Base-by-base conservation (phyloP, 2,113 vertebrate species). In the Gambusia affinis region DNA sequence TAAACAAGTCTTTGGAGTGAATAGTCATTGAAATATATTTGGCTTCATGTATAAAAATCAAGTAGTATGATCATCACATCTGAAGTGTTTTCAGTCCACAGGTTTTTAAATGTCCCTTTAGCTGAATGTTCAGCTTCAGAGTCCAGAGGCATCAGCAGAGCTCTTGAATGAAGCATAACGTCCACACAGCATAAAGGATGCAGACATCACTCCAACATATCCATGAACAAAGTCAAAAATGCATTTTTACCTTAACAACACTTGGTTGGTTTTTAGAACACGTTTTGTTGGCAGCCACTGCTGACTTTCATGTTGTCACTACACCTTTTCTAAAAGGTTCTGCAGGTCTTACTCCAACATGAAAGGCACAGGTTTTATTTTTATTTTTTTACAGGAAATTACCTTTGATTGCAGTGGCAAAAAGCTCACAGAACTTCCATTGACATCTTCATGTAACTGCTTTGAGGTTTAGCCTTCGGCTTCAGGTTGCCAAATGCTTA, bases 11-110 rank as follows among this genome's bases (percentile, higher is more conserved):
- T 93, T 93, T 92, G 90, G 91, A 91, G 81, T 82, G 60, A 85
- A 75, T 78, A 64, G 3, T 84, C 62, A 72, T 76, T 75, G 83
- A 57, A 57, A 85, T 82, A 74, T 89, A 88, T 92, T 93, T 92
- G 92, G 92, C 90, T 90, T 89, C 31, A 70, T 79, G 83, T 82
- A 83, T 77, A 78, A 85, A 91, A 89, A 86, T 87, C 82, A 86
- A 85, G 77, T 84, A 75, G 51, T 70, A 63, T 75, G 73, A 80
- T 64, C 47, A 63, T 39, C 27, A 22, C 64, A 64, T 81, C 62
- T 72, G 76, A 78, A 42, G 73, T 67, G 31, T 66, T 24, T 27
- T 84, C 73, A 19, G 72, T 44, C 42, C 78, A 71, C 68, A 72
- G 81, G 54, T 17, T 51, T 74, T 78, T 61, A 69, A 69, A 42